Evolutionary conservation across 1,140 invertebrate species (phyloP), one percentile per base, ranked within the genome.

Genomic region (Alviniconcha marisindica): DNA sequence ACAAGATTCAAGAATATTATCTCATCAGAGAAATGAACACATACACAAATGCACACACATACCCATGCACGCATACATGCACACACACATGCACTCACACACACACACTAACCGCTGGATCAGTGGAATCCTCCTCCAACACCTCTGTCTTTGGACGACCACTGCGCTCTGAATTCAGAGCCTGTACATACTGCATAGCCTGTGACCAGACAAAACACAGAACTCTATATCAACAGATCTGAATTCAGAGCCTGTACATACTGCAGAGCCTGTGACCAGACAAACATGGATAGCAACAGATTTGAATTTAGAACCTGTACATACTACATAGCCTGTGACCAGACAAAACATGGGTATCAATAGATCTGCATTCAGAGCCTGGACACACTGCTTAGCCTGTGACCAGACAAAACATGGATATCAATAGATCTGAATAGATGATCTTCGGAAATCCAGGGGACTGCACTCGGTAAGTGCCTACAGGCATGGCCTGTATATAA

Each of bases 81-180:
- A n/a, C n/a, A n/a, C n/a, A n/a, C n/a, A n/a, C n/a, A n/a, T n/a
- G n/a, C n/a, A n/a, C n/a, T n/a, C 56, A 60, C 56, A 60, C 56
- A 60, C 56, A 60, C 56, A 60, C 12, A 71, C 77, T 66, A 28
- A 80, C 77, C 24, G 56, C 40, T 15, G 33, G 56, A 66, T 87
- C 86, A 7, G 24, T 73, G n/a, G 44, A 51, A 14, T 66, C 76
- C 44, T 89, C 89, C 15, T 90, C 89, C 60, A 90, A 54, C 28
- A 87, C 86, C 24, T 89, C 86, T 2, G 77, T 80, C 24, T 42
- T 31, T 15, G 77, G 36, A n/a, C 77, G 77, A 28, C 77, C 77
- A 60, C n/a, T 80, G 38, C 77, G 56, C 31, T 80, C 78, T 18
- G 78, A 80, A 1, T 80, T 66, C 56, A 80, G 12, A 2, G 15